Base-by-base conservation (phyloP, 2,888 invertebrate species). In the Argyresthia goedartella region DNA sequence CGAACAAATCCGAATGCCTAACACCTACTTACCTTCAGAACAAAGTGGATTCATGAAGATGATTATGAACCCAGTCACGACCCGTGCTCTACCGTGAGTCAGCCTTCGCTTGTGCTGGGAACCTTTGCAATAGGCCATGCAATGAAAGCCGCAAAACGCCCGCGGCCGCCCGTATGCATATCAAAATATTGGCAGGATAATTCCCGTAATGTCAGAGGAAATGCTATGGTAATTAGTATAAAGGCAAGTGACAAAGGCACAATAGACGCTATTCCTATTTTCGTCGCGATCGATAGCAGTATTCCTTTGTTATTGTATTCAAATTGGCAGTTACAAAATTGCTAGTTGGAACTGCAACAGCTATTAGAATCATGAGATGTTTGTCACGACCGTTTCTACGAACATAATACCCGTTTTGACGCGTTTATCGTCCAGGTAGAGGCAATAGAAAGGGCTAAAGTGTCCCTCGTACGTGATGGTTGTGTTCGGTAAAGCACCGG, bases 21-120 rank as follows among this genome's bases (percentile, higher is more conserved):
- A 48, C 48, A 48, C 48, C 48, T 48, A 39, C 48, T 47, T 47
- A 34, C 13, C 34, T 35, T 35, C 33, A 25, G 36, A 36, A 48
- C 48, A 48, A 48, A 35, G 48, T 36, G 36, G 36, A 48, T n/a
- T 48, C 48, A 48, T 48, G 10, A 35, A 34, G 48, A 8, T 36
- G 36, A 14, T 48, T 14, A 35, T 36, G 13, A 48, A 14, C 36
- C 48, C 36, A 14, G 53, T 53, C 53, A 53, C 53, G 53, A 53
- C n/a, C 13, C 47, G 35, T 39, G 45, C 45, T 25, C 15, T 35
- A n/a, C 13, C 52, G 53, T 53, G 53, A 53, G 39, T 50, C 50
- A 50, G 45, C 34, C 35, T 39, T 52, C 42, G 33, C 50, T 42
- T 42, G 50, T 39, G 53, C 53, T 53, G 53, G 50, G 53, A 53